phyloP scores from a whole-genome alignment of 2,888 invertebrate species.

The Muschampia plurimacula region DNA sequence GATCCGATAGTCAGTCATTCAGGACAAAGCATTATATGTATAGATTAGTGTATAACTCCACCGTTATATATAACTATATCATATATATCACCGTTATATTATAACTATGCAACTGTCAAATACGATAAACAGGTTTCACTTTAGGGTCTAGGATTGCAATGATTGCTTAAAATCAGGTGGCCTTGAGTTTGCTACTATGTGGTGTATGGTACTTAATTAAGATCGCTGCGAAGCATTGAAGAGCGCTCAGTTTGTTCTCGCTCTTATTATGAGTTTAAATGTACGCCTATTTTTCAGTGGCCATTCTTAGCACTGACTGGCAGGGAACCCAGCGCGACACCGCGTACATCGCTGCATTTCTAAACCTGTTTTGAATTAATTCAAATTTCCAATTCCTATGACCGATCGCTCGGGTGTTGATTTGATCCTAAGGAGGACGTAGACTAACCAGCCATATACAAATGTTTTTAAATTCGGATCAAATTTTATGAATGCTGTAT shows the following conservation, averaged over 20 bases:
- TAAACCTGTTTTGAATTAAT: slow-evolving; percentile 38
- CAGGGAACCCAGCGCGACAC: slow-evolving; percentile 27
- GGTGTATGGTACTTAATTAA: background rate
- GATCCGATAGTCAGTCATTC: too few species aligned
- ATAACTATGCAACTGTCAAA: too few species aligned
- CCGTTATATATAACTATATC: too few species aligned
- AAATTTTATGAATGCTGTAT: slow-evolving; percentile 36
- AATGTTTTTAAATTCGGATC: slow-evolving; percentile 25
- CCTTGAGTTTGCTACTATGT: too few species aligned
- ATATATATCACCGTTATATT: too few species aligned
- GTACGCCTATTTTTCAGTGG: slow-evolving; percentile 43
- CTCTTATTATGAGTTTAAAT: background rate
- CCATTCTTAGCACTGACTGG: slow-evolving; percentile 35
- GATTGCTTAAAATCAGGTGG: too few species aligned
- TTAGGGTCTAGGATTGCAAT: too few species aligned
- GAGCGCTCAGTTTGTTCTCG: slow-evolving; percentile 8
- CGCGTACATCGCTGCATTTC: slow-evolving; percentile 23
- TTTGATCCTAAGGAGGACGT: slow-evolving; percentile 23
- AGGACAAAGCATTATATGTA: too few species aligned
- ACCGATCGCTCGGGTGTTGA: slow-evolving; percentile 25
- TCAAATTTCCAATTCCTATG: slow-evolving; percentile 33
- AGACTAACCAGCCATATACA: slow-evolving; percentile 23
- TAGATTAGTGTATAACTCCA: too few species aligned
- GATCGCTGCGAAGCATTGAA: background rate
- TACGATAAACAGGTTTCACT: too few species aligned